Percentiles rank a stretch among this genome's conserved stretches.
Evolutionary conservation across 2,888 invertebrate species (phyloP).

Genomic region (Drosophila cyrtoloma): DNA sequence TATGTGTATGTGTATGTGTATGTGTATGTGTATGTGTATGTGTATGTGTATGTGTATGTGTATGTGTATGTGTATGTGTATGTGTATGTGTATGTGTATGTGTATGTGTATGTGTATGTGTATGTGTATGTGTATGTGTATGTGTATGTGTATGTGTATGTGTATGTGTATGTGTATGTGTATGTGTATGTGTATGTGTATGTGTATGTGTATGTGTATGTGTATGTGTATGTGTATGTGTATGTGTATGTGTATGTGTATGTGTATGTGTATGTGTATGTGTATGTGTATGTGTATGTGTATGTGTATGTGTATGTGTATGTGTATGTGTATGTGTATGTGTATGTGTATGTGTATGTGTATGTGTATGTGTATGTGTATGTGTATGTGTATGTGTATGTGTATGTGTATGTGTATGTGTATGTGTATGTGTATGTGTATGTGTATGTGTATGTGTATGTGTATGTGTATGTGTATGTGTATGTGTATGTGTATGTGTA

Average conservation of each 20-base stretch:
- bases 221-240: background rate
- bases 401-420: too few relatives aligned
- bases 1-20: too few relatives aligned
- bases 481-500: constrained; percentile 16
- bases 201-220: background rate
- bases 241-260: constrained; percentile 10
- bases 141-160: background rate
- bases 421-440: too few relatives aligned
- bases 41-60: too few relatives aligned
- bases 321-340: background rate
- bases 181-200: constrained; percentile 36
- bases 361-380: too few relatives aligned
- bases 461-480: constrained; percentile 7
- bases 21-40: too few relatives aligned
- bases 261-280: constrained; percentile 14
- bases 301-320: background rate
- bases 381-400: too few relatives aligned
- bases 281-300: constrained; percentile 50
- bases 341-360: background rate
- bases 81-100: constrained; percentile 8
- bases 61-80: background rate
- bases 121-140: constrained; percentile 13
- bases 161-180: constrained; percentile 23
- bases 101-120: constrained; percentile 40
- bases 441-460: too few relatives aligned